Base-by-base conservation (phyloP, 2,888 invertebrate genomes). In the Prosopocoilus inquinatus region DNA sequence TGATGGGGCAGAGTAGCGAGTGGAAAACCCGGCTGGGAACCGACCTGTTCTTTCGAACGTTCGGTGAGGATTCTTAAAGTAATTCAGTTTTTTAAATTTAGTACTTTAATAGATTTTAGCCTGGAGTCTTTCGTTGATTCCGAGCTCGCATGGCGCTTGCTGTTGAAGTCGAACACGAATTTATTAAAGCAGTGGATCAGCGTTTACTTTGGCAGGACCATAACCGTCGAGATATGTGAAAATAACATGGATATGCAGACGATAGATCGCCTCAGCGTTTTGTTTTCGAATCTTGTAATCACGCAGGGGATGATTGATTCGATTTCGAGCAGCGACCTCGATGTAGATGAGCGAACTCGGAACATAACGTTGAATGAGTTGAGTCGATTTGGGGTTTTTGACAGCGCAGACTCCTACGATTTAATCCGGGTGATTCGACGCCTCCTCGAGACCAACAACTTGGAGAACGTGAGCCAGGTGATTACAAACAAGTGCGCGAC, bases 321-420 rank as follows among this genome's bases (percentile, higher is more conserved):
- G 51, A 74, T 86, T 51, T 72, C 73, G 13, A 79, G 79, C 53
- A 73, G 77, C 58, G 82, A 82, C 61, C 80, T 79, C 65, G 70
- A 74, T 50, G 79, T 81, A 53, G 79, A 82, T 1, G 80, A 81
- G 70, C 78, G 84, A 68, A 79, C 82, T 9, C 82, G 82, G 70
- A 78, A 85, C 70, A 78, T 81, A 59, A 77, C 85, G 60, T 81
- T 85, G 59, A 84, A 86, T 67, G 82, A 84, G 52, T 71, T 88
- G 3, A 79, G 81, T 55, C 81, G 82, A 49, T 86, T 84, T 64
- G 89, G 89, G 0, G 79, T 87, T 64, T 85, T 89, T 50, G 80
- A 81, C 57, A 75, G 80, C 9, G 76, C 78, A 51, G 90, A 90
- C 70, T 75, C 76, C 32, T 74, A 75, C 9, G 77, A 85, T 69